These are phyloP conservation scores for Anableps anableps DNA, from an alignment of 2,797 vertebrate species.

Conservation along the genomic window DNA sequence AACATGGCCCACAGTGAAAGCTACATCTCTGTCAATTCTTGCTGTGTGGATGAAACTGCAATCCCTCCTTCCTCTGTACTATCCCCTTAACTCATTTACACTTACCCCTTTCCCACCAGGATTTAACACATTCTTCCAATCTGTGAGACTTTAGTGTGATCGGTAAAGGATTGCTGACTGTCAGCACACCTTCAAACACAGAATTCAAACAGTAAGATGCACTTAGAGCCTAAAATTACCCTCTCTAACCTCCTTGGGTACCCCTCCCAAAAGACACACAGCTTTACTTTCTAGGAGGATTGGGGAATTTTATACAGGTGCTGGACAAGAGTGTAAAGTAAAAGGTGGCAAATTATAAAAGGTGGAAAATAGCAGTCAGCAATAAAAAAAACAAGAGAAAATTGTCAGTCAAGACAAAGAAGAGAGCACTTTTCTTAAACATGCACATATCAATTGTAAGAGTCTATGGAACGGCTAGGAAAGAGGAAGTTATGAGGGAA, in stretches of 20 bases:
- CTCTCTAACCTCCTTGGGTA: conserved; percentile 66
- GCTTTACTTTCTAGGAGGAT: conserved; percentile 37
- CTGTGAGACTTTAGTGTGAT: conserved; percentile 73
- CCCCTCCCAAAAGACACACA: conserved; percentile 55
- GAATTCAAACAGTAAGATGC: conserved; percentile 60
- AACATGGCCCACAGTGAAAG: conserved; percentile 52
- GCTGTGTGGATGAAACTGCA: conserved; percentile 66
- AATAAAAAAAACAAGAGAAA: conserved; percentile 63
- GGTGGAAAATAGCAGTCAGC: conserved; percentile 67
- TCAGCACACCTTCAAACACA: conserved; percentile 76
- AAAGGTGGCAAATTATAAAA: conserved; percentile 31
- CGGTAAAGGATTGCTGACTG: conserved; percentile 75
- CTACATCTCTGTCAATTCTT: conserved; percentile 66
- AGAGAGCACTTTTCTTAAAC: conserved; percentile 56
- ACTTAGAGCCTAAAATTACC: conserved; percentile 76
- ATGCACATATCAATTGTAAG: conserved; percentile 76
- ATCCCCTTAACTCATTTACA: conserved; percentile 70
- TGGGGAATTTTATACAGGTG: conserved; percentile 40
- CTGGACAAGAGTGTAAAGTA: conserved; percentile 35
- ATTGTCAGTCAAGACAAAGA: conserved; percentile 43
- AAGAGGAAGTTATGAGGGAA: conserved; percentile 72
- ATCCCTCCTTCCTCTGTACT: conserved; percentile 53
- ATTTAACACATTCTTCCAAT: conserved; percentile 76
- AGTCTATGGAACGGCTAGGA: conserved; percentile 32
- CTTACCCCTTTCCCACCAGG: conserved; percentile 61